These are phyloP conservation scores for Megaustenia siamemsis DNA, from an alignment of 2,888 invertebrate genomes.

Conservation along the genomic window DNA sequence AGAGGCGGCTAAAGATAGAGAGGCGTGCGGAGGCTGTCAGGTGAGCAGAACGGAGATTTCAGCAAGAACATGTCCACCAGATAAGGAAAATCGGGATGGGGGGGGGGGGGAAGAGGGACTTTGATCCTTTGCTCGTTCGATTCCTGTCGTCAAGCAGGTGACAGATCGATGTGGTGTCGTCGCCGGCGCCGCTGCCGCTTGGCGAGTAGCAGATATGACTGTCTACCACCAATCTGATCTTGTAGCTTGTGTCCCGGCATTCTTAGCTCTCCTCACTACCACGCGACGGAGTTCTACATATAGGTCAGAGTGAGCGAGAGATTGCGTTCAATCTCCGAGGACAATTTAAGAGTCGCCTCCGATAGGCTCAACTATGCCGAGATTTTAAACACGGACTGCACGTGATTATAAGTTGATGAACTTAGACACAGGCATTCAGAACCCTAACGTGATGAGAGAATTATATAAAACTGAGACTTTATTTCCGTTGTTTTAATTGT, in stretches of 20 bases:
- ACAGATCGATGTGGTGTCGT: conserved; percentile 28
- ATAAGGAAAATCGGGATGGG: neutral
- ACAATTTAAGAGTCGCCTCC: neutral
- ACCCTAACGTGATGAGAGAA: neutral
- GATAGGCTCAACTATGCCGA: neutral
- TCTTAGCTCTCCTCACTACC: neutral
- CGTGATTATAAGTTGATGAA: neutral
- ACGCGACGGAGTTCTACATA: neutral
- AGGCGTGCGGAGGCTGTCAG: neutral
- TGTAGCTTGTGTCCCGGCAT: neutral
- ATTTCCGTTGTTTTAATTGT: too few species aligned
- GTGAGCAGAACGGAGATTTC: neutral
- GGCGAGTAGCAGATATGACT: conserved; percentile 36
- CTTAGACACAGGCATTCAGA: neutral
- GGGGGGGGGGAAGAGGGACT: neutral
- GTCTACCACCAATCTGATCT: conserved; percentile 20
- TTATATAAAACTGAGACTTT: too few species aligned
- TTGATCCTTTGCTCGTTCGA: conserved; percentile 27
- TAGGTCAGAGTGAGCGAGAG: neutral
- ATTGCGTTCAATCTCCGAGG: neutral
- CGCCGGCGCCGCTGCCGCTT: too few species aligned
- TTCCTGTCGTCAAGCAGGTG: conserved; percentile 20
- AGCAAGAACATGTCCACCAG: neutral
- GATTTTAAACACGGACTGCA: neutral
- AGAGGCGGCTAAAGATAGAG: neutral